Base-by-base conservation (phyloP, 92 coral and sea anemone species). In the Siderastrea radians region DNA sequence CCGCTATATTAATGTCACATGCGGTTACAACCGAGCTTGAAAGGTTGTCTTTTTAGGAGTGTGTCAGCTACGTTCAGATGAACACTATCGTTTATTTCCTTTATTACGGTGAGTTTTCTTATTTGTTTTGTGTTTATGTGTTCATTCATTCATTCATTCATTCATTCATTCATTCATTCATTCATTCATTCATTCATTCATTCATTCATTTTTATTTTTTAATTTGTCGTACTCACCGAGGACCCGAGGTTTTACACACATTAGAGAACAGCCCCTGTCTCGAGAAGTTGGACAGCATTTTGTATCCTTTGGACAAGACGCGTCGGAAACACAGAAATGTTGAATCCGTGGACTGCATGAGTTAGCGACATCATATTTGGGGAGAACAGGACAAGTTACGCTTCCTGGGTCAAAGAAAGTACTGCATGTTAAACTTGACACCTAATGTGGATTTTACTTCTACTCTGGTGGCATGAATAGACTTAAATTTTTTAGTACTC, bases 221-320 rank as follows among this genome's bases (percentile, higher is more conserved):
- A 26, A 15, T 15, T 47, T 47, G 5, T 5, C 16, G 19, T 26
- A 81, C 85, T 81, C 59, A 81, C 85, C 85, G 10, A 81, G 75
- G 51, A 0, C 52, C 14, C 85, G 85, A 8, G 85, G 85, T 68
- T 81, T 53, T 5, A 38, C 65, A 67, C 85, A 81, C 3, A 1
- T 3, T 6, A 81, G 74, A 68, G 85, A 81, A 44, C 85, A 81
- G 49, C 85, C 85, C 10, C 75, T n/a, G 26, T 67, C 64, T 14
- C 19, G 43, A 49, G 85, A 54, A 5, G 65, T 11, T 3, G 85
- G 85, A 53, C 85, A 81, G 5, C 85, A 81, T 65, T 81, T 81
- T 1, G 38, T 26, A 2, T 38, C 62, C 17, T n/a, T 3, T 5
- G 52, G 6, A 7, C 85, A 68, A 43, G 13, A 11, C 16, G 51